Evolutionary conservation across 2,888 invertebrate species (phyloP).

Genomic region (Uloborus plumipes): DNA sequence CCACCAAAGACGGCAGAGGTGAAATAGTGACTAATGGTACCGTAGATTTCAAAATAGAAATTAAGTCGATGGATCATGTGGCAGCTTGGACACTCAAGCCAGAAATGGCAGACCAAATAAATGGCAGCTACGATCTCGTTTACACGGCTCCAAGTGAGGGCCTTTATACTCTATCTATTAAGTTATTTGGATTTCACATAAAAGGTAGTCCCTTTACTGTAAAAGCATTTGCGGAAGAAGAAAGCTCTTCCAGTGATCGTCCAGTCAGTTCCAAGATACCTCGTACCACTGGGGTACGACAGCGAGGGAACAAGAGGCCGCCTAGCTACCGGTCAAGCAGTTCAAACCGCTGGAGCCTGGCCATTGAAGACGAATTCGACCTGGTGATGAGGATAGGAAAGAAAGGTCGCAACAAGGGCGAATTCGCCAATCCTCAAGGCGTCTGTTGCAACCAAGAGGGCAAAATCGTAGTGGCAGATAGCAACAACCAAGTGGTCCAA

Average conservation of each 20-base stretch:
- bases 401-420: constrained; percentile 74
- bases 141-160: constrained; percentile 72
- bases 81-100: constrained; percentile 67
- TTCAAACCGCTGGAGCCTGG: constrained; percentile 71
- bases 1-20: constrained; percentile 71
- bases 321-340: constrained; percentile 72
- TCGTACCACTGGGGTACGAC: constrained; percentile 70
- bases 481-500: constrained; percentile 74
- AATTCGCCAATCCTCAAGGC: constrained; percentile 75
- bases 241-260: constrained; percentile 69
- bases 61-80: constrained; percentile 67
- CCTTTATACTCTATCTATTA: constrained; percentile 71
- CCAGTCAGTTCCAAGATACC: constrained; percentile 70
- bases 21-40: constrained; percentile 71
- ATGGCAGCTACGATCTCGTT: constrained; percentile 72
- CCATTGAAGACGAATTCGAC: constrained; percentile 74
- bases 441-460: constrained; percentile 71
- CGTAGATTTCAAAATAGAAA: constrained; percentile 69
- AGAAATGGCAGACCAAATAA: constrained; percentile 69
- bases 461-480: constrained; percentile 73
- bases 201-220: constrained; percentile 73
- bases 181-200: constrained; percentile 72
- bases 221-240: constrained; percentile 68
- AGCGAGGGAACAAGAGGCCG: constrained; percentile 71
- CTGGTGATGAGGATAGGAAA: constrained; percentile 73